Evolutionary conservation across 2,888 invertebrate genomes (phyloP), one percentile per base, ranked within the genome.

Genomic region (Eupeodes luniger): DNA sequence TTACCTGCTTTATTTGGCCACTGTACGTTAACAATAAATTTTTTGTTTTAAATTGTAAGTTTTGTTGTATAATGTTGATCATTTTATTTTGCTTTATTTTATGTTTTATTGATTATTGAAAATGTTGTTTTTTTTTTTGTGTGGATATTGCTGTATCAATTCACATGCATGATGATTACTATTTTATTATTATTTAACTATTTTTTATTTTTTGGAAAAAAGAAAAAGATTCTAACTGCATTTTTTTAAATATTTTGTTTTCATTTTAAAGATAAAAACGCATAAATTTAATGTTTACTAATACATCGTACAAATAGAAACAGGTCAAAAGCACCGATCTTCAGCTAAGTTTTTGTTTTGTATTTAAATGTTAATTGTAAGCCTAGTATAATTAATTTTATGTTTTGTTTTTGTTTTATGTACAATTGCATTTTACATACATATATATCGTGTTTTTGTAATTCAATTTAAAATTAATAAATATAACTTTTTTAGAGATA

Each of bases 241-340:
- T 76, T 76, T 87, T 66, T 55, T 66, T 44, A 82, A 80, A 74
- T 75, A 85, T 79, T 51, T 84, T 72, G 47, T 67, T 49, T 55
- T 12, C 77, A 61, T 51, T 84, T 72, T 47, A 27, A 27, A 67
- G 40, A 44, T 55, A 76, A 78, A 74, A 81, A 81, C 61, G 70
- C 75, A 81, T 89, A 89, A 81, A 89, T 90, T 88, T 91, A 90
- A 91, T 91, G 91, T 91, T 91, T 91, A 91, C 90, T 91, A 91
- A 92, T 92, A 92, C 92, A 91, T 92, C 91, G 93, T 93, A 92
- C 93, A 93, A 93, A 93, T 93, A 92, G 92, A 92, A 92, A 92
- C 93, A 93, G 91, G 94, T 92, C 92, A 93, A 93, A 93, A 93
- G 93, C 93, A 93, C 93, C 93, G 93, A 93, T 93, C 93, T 93